phyloP scores from a whole-genome alignment of 2,113 vertebrate genomes.

The Mionectes macconnelli region DNA sequence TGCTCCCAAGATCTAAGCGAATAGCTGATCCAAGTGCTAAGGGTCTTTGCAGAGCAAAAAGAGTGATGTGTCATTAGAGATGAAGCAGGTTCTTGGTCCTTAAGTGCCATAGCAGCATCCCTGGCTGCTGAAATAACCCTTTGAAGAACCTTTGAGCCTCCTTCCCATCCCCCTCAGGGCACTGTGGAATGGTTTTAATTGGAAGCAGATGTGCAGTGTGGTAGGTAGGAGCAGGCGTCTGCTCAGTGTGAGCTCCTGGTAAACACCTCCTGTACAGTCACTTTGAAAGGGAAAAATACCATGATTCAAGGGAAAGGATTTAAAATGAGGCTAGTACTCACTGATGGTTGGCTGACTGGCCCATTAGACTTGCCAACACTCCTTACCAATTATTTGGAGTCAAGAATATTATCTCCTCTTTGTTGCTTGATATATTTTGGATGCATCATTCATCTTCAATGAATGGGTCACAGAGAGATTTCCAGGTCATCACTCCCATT shows the following conservation, averaged over 20 bases:
- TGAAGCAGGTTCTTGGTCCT: not conserved
- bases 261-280: not conserved
- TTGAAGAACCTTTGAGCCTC: not conserved
- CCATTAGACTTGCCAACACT: not conserved
- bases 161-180: not conserved
- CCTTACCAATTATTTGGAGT: not conserved
- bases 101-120: not conserved
- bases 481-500: not conserved
- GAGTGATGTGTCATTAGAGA: not conserved
- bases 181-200: conserved; percentile 36
- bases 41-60: not conserved
- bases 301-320: not conserved
- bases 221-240: conserved; percentile 20
- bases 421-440: not conserved
- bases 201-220: conserved; percentile 35
- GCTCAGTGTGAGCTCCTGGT: not conserved
- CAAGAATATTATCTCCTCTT: not conserved
- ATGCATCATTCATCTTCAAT: not conserved
- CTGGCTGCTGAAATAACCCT: conserved; percentile 3
- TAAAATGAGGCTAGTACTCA: not conserved
- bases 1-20: not conserved
- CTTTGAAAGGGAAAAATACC: not conserved
- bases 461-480: not conserved
- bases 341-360: not conserved
- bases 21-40: not conserved